These are phyloP conservation scores for Wasmannia auropunctata DNA, from an alignment of 1,140 invertebrate genomes.

Conservation along the genomic window DNA sequence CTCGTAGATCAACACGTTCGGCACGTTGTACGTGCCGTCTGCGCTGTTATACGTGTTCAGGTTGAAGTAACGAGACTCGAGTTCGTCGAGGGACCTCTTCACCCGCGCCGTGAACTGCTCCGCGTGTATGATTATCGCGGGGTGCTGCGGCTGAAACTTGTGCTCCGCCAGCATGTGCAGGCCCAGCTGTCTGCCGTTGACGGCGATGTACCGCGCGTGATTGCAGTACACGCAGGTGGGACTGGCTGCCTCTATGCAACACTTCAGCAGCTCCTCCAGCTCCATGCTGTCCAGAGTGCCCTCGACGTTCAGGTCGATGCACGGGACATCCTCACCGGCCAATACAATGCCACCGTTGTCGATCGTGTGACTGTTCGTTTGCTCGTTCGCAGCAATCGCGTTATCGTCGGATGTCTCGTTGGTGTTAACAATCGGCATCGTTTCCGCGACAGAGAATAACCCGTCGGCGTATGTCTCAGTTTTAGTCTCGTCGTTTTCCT, in stretches of 20 bases:
- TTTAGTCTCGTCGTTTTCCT: not conserved
- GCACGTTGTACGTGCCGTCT: conserved; percentile 84
- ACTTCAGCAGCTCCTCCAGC: conserved; percentile 89
- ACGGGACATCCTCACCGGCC: conserved; percentile 88
- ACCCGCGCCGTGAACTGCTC: conserved; percentile 90
- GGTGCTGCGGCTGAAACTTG: conserved; percentile 88
- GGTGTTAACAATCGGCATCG: not conserved
- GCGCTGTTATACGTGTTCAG: conserved; percentile 88
- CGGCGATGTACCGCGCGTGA: conserved; percentile 92
- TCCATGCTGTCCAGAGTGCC: conserved; percentile 90
- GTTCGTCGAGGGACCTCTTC: conserved; percentile 87
- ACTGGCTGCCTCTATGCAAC: conserved; percentile 89
- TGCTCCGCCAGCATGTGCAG: conserved; percentile 92
- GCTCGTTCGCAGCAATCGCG: conserved; percentile 11
- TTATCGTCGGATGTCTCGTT: not conserved
- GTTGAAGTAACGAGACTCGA: conserved; percentile 89
- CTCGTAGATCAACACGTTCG: conserved; percentile 88
- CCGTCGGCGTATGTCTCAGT: not conserved
- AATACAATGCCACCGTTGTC: conserved; percentile 79
- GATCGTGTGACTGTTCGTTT: not conserved
- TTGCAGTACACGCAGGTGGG: conserved; percentile 92
- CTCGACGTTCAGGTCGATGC: conserved; percentile 90
- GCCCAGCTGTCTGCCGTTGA: conserved; percentile 92
- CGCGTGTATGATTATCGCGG: conserved; percentile 81
- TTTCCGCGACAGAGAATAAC: not conserved